Conservation (phyloP, 2,797 vertebrate species). For the Allobates femoralis region DNA sequence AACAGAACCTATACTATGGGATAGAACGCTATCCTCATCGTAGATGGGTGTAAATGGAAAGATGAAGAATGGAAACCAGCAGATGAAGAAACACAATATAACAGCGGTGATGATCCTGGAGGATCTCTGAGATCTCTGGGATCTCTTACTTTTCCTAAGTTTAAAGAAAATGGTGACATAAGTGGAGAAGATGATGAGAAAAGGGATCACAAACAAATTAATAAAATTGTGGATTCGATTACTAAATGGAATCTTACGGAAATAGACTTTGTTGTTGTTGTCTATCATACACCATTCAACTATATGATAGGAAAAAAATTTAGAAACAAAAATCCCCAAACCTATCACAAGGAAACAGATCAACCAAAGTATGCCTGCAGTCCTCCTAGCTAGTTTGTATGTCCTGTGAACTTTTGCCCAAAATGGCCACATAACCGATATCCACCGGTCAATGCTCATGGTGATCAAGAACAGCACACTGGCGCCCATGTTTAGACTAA, state of each 20-base stretch:
- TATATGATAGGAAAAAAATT: neutral
- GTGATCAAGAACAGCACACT: conserved; percentile 21
- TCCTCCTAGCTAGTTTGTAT: neutral
- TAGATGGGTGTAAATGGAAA: no score
- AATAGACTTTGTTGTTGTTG: no score
- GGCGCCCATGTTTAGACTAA: neutral
- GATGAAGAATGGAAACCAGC: conserved; percentile 87
- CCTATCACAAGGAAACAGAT: neutral
- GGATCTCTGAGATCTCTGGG: no score
- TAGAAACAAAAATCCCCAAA: neutral
- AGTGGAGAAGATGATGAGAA: no score
- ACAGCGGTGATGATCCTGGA: conserved; percentile 87
- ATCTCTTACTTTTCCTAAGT: no score
- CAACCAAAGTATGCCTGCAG: conserved; percentile 51
- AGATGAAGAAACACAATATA: conserved; percentile 86
- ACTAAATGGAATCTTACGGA: no score
- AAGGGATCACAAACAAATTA: no score
- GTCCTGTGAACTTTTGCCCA: conserved; percentile 4
- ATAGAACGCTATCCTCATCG: no score
- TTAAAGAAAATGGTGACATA: no score
- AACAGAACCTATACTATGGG: neutral
- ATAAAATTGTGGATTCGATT: no score
- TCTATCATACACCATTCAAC: conserved; percentile 61
- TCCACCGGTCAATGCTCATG: conserved; percentile 40
- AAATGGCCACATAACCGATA: conserved; percentile 16